These are phyloP conservation scores for Menidia beryllina DNA, from an alignment of 2,113 vertebrate species.

Conservation along the genomic window DNA sequence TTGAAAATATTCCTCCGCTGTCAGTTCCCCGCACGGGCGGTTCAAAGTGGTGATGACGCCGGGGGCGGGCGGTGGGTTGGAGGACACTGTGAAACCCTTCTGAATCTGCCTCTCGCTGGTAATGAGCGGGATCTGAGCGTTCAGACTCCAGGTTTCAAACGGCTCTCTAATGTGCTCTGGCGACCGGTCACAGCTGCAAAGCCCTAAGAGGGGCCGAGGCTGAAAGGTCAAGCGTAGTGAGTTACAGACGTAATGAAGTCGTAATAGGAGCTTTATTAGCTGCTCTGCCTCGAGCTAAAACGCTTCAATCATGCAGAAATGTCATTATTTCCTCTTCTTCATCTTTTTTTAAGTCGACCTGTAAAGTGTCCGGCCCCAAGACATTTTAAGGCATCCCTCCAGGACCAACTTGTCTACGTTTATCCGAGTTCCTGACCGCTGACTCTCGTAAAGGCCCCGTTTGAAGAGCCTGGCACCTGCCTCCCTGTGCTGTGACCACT, in stretches of 20 bases:
- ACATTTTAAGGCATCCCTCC: too few species aligned
- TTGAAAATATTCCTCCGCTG: slow-evolving; percentile 21
- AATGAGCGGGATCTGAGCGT: slow-evolving; percentile 10
- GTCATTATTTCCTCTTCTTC: too few species aligned
- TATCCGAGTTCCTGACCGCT: too few species aligned
- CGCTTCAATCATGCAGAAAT: too few species aligned
- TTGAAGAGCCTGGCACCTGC: too few species aligned
- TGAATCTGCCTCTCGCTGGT: slow-evolving; percentile 7
- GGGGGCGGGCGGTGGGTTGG: background rate
- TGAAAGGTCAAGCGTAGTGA: slow-evolving; percentile 7
- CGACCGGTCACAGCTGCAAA: slow-evolving; percentile 8
- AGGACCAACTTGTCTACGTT: too few species aligned
- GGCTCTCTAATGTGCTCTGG: slow-evolving; percentile 19
- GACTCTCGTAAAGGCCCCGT: too few species aligned
- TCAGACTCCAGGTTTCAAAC: slow-evolving; percentile 18
- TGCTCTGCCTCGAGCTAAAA: too few species aligned
- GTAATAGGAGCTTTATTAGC: background rate
- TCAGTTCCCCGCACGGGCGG: background rate
- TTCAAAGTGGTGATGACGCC: slow-evolving; percentile 23
- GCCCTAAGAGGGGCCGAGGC: slow-evolving; percentile 9
- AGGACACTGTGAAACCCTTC: slow-evolving; percentile 14
- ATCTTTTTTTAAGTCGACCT: too few species aligned
- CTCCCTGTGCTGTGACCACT: too few species aligned
- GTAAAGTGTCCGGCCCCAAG: too few species aligned
- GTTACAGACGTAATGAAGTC: background rate